Evolutionary conservation across 2,113 vertebrate species (phyloP), one percentile per base, ranked within the genome.

Genomic region (Hippolais icterina): DNA sequence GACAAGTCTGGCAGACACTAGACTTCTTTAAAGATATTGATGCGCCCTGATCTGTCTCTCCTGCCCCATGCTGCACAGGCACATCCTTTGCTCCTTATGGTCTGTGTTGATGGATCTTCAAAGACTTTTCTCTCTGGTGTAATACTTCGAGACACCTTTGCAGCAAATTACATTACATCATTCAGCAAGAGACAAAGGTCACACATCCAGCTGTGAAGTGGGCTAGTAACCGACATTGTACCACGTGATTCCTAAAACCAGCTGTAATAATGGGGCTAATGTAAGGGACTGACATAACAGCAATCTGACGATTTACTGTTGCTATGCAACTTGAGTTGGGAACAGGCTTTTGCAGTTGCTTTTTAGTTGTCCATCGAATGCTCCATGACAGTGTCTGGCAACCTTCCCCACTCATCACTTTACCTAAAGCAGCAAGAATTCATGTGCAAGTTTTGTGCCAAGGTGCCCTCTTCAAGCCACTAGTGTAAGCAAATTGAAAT

Each of bases 261-360:
- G 33, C 22, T 91, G 47, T 74, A 86, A 78, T 90, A 93, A 92
- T 50, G 54, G 50, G 59, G 33, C 70, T 83, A 96, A 85, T 83
- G 80, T 95, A 94, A 97, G 57, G 91, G 91, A 96, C 92, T 93
- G 61, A 90, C 90, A 77, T 90, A 96, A 97, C 59, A 93, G 96
- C 96, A 95, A 98, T 94, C 97, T 95, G 97, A 97, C n/a, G 19
- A 93, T 94, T 97, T 95, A 85, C 83, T 95, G 98, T 98, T 98
- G 97, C 98, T 97, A 98, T 97, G 97, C 97, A 97, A 98, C 97
- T 93, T 94, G 93, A 95, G 91, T 90, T 96, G 89, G 92, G 79
- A 95, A 96, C 81, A 96, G 89, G 96, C 95, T 96, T 97, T 94
- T 92, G 89, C 91, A 90, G 79, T 93, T 95, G 78, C 89, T 96